Conservation (phyloP, 2,113 vertebrate genomes). For the Prionailurus viverrinus region DNA sequence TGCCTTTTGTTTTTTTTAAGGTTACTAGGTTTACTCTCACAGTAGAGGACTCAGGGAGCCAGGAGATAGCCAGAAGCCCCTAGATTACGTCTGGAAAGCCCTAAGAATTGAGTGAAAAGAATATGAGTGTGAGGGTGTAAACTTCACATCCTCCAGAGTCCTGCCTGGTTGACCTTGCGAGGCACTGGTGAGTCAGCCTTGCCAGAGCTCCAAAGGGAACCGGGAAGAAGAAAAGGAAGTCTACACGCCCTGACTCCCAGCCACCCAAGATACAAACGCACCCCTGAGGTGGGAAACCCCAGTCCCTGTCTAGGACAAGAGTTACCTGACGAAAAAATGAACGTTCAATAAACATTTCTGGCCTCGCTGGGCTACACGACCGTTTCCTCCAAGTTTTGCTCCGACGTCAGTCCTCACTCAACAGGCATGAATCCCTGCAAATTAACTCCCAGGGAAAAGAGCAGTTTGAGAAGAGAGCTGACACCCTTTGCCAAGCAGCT, state of each 20-base stretch:
- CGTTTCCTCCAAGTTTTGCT: slow-evolving; percentile 59
- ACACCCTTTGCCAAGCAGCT: slow-evolving; percentile 15
- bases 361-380: neutral
- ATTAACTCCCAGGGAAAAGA: slow-evolving; percentile 64
- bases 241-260: neutral
- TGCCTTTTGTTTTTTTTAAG: neutral
- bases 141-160: neutral
- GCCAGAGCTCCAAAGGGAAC: neutral
- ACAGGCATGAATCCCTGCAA: slow-evolving; percentile 37
- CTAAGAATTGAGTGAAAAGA: neutral
- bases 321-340: neutral
- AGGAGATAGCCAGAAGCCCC: neutral
- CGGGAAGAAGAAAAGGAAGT: neutral
- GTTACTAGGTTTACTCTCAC: neutral
- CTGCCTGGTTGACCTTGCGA: neutral
- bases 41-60: neutral
- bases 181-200: neutral
- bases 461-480: neutral
- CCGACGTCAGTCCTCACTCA: neutral
- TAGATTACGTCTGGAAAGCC: neutral
- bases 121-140: neutral
- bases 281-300: neutral
- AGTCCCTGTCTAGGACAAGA: neutral
- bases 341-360: slow-evolving; percentile 19
- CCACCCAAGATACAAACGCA: neutral